Conservation (phyloP, 2,113 vertebrate genomes). For the Pterocles gutturalis region DNA sequence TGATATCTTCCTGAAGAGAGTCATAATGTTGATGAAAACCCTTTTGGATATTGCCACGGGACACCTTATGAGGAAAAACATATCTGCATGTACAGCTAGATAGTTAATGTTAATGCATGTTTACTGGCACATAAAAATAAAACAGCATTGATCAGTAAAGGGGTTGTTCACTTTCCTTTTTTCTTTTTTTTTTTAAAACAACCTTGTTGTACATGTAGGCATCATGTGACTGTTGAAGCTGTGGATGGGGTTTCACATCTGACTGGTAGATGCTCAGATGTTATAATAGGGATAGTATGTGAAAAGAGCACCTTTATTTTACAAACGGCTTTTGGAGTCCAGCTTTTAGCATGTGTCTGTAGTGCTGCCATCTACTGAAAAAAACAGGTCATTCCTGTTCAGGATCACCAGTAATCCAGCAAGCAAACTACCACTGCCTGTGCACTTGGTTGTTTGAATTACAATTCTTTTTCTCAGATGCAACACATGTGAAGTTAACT, state of each 20-base stretch:
- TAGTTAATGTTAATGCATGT: not conserved
- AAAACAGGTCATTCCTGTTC: not conserved
- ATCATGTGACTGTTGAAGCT: not conserved
- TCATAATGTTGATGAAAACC: not conserved
- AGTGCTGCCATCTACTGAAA: constrained; percentile 29
- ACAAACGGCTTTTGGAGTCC: not conserved
- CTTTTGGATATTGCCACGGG: not conserved
- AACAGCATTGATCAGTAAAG: not conserved
- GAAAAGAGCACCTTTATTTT: not conserved
- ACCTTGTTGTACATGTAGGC: rapidly evolving
- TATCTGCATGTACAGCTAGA: not conserved
- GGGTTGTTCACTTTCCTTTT: not conserved
- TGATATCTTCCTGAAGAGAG: not conserved
- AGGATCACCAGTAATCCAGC: not conserved
- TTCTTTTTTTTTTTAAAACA: not conserved
- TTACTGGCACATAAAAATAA: not conserved
- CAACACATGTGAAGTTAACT: not conserved
- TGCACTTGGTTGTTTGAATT: not conserved
- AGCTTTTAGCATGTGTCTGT: not conserved
- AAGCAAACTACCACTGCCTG: not conserved
- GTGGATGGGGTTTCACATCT: not conserved
- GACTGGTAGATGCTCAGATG: not conserved
- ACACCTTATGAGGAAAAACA: not conserved
- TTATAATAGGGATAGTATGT: rapidly evolving
- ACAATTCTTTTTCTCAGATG: not conserved